Conservation (phyloP, 2,113 vertebrate species). For the western clawed frog (Xenopus tropicalis) region DNA sequence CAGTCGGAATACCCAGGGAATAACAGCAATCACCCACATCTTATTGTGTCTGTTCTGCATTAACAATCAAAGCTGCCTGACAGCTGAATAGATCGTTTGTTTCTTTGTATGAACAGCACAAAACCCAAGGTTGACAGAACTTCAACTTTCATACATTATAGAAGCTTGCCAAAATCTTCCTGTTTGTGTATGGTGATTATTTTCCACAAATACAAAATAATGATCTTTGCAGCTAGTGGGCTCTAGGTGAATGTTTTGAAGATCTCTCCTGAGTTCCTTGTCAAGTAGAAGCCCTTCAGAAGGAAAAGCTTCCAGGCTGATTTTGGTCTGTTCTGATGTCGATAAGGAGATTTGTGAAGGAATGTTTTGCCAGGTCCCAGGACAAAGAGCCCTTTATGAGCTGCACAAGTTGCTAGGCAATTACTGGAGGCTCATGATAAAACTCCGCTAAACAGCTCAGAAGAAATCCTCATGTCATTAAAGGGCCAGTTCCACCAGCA, state of each 20-base stretch:
- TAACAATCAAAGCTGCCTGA: constrained; percentile 53
- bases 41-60: constrained; percentile 59
- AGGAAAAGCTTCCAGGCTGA: constrained; percentile 53
- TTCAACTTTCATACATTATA: not conserved
- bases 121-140: constrained; percentile 10
- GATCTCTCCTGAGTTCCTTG: constrained; percentile 15
- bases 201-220: not conserved
- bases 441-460: constrained; percentile 78
- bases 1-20: constrained; percentile 47
- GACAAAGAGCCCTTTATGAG: constrained; percentile 83
- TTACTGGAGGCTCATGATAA: constrained; percentile 75
- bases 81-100: constrained; percentile 51
- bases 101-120: constrained; percentile 11
- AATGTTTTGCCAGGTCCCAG: constrained; percentile 64
- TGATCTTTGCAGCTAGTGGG: not conserved
- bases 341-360: constrained; percentile 68
- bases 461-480: constrained; percentile 71
- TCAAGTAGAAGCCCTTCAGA: not conserved
- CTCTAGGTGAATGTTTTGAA: constrained; percentile 1
- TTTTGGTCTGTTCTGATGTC: constrained; percentile 59
- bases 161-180: not conserved
- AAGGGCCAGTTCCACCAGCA: constrained; percentile 37
- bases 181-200: not conserved
- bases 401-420: constrained; percentile 81
- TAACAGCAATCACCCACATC: constrained; percentile 53